Conservation (phyloP, 2,797 vertebrate genomes). For the Helicolenus hilgendorfi region DNA sequence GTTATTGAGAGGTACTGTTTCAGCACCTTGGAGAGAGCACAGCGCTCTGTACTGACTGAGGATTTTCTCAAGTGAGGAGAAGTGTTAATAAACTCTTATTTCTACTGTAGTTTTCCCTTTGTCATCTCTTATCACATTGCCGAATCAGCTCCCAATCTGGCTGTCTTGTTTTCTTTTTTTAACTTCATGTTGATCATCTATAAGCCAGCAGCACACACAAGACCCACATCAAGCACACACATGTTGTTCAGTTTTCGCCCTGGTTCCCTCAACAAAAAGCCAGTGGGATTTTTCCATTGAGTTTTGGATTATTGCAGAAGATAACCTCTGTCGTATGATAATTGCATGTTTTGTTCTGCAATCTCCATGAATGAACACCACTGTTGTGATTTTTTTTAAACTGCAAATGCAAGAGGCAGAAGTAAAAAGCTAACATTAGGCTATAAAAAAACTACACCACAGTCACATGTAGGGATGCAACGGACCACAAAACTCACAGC, state of each 20-base stretch:
- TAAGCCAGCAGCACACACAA: background rate
- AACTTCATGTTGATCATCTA: background rate
- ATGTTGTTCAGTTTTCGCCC: background rate
- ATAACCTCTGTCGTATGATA: too few relatives aligned
- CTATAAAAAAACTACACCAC: fast-evolving
- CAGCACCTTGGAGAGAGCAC: slow-evolving; percentile 75
- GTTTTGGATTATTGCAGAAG: too few relatives aligned
- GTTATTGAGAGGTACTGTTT: slow-evolving; percentile 19
- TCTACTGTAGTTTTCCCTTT: background rate
- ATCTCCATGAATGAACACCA: too few relatives aligned
- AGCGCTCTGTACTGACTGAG: background rate
- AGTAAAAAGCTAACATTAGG: too few relatives aligned
- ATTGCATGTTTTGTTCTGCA: too few relatives aligned
- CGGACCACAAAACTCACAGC: too few relatives aligned
- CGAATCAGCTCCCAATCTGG: background rate
- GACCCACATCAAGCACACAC: background rate
- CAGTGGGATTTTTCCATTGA: too few relatives aligned
- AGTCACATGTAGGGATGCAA: too few relatives aligned
- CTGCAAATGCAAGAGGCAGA: fast-evolving
- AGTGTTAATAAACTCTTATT: slow-evolving; percentile 5
- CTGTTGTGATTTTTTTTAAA: too few relatives aligned
- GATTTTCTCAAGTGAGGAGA: background rate
- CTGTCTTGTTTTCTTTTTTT: background rate
- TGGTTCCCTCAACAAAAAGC: too few relatives aligned
- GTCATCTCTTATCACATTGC: background rate